Evolutionary conservation across 1,140 invertebrate genomes (phyloP).

Genomic region (Drosophila nigrodunni): DNA sequence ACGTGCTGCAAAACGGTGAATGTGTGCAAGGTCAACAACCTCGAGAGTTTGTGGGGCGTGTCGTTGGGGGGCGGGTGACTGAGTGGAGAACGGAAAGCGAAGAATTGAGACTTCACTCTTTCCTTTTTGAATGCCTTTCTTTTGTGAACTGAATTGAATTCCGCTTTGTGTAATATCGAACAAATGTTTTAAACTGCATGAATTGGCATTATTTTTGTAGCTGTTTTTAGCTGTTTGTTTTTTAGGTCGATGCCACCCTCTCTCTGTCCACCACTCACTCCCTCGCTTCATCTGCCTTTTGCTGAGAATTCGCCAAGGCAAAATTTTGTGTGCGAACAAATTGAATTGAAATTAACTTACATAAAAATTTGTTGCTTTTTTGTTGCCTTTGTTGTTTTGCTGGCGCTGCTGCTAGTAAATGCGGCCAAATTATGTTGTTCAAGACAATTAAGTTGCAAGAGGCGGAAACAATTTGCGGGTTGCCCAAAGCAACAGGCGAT

Average conservation of each 20-base stretch:
- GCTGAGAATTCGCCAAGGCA: slow-evolving; percentile 54
- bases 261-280: background rate
- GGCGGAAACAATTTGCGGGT: slow-evolving; percentile 74
- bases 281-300: background rate
- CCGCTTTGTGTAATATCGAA: slow-evolving; percentile 75
- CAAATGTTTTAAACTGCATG: slow-evolving; percentile 83
- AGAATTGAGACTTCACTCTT: slow-evolving; percentile 67
- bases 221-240: slow-evolving; percentile 12
- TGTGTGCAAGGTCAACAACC: slow-evolving; percentile 73
- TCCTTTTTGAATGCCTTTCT: slow-evolving; percentile 43
- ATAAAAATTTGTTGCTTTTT: slow-evolving; percentile 56
- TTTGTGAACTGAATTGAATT: slow-evolving; percentile 56
- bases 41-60: slow-evolving; percentile 1
- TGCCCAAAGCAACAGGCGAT: slow-evolving; percentile 51
- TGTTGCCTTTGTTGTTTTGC: slow-evolving; percentile 23
- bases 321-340: slow-evolving; percentile 57
- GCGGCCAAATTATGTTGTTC: slow-evolving; percentile 76
- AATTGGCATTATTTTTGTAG: slow-evolving; percentile 68
- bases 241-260: slow-evolving; percentile 24
- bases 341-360: slow-evolving; percentile 80
- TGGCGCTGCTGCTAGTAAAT: slow-evolving; percentile 62
- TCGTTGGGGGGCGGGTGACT: background rate
- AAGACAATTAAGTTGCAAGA: slow-evolving; percentile 77
- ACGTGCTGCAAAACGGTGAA: slow-evolving; percentile 7
- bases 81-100: slow-evolving; percentile 5